Evolutionary conservation across 2,113 vertebrate species (phyloP).

Genomic region (Hemicordylus capensis): DNA sequence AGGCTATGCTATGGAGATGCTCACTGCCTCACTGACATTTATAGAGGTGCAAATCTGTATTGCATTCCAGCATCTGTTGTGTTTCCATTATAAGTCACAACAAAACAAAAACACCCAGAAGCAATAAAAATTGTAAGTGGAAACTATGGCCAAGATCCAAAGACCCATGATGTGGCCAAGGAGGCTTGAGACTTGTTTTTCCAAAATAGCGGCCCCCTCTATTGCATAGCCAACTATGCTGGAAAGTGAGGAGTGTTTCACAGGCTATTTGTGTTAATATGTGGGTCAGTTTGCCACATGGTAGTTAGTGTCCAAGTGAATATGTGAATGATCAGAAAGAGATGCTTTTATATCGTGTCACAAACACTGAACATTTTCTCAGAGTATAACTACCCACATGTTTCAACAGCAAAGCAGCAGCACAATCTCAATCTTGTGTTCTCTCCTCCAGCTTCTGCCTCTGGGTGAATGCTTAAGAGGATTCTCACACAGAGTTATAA

Average conservation of each 20-base stretch:
- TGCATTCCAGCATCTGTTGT: background rate
- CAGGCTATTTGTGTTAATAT: background rate
- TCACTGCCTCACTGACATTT: background rate
- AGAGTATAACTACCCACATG: background rate
- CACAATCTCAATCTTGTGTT: conserved; percentile 10
- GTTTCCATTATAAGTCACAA: background rate
- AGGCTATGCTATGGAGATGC: background rate
- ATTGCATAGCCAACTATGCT: background rate
- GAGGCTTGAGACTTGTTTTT: background rate
- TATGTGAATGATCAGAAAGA: background rate
- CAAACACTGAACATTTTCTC: background rate
- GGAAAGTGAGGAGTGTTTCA: background rate
- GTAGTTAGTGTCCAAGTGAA: background rate
- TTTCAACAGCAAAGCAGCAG: background rate
- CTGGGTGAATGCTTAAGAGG: background rate
- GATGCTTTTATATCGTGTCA: background rate
- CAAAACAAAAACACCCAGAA: background rate
- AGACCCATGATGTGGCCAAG: background rate
- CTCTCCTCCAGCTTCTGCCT: conserved; percentile 7
- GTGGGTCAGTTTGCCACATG: background rate
- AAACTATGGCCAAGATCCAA: background rate
- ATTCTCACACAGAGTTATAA: conserved; percentile 38
- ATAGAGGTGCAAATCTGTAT: background rate
- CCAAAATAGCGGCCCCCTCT: background rate
- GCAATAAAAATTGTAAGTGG: background rate